A percentile compares a stretch with the other conserved stretches of the same genome.
Evolutionary conservation across 2,113 vertebrate genomes (phyloP).

Genomic region (Upupa epops): DNA sequence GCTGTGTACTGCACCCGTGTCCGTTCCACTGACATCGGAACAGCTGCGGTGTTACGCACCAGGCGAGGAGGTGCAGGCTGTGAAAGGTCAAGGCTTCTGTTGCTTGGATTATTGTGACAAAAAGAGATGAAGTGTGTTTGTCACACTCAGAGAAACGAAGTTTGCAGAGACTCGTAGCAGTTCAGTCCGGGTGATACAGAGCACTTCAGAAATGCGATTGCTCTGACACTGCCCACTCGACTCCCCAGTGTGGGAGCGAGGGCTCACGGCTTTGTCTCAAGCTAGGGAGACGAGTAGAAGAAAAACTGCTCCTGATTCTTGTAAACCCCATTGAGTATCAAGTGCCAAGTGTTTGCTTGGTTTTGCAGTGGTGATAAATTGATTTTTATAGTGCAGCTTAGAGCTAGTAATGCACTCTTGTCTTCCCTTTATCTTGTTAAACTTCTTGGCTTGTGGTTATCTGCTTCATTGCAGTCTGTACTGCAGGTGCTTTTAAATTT

Average conservation of each 20-base stretch:
- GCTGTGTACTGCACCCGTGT: neutral
- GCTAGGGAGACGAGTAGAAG: neutral
- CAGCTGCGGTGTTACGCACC: neutral
- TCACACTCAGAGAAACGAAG: neutral
- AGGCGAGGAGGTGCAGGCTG: neutral
- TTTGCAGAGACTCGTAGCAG: neutral
- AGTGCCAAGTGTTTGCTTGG: slow-evolving; percentile 7
- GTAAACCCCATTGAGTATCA: neutral
- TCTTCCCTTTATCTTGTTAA: slow-evolving; percentile 62
- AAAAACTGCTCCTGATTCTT: slow-evolving; percentile 11
- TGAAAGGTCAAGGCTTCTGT: neutral
- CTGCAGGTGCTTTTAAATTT: slow-evolving; percentile 31
- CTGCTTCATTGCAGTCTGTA: slow-evolving; percentile 37
- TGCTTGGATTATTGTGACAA: neutral
- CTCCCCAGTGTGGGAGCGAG: neutral
- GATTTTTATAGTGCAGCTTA: slow-evolving; percentile 52
- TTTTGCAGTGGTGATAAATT: slow-evolving; percentile 52
- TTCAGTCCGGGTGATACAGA: neutral
- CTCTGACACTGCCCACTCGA: neutral
- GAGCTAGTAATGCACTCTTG: slow-evolving; percentile 33
- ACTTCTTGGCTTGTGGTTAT: slow-evolving; percentile 62
- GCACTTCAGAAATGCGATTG: neutral
- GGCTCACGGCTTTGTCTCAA: neutral
- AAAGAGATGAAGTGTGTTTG: neutral
- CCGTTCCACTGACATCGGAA: neutral